Base-by-base conservation (phyloP, 1,140 invertebrate species). In the Lysiphlebus fabarum region DNA sequence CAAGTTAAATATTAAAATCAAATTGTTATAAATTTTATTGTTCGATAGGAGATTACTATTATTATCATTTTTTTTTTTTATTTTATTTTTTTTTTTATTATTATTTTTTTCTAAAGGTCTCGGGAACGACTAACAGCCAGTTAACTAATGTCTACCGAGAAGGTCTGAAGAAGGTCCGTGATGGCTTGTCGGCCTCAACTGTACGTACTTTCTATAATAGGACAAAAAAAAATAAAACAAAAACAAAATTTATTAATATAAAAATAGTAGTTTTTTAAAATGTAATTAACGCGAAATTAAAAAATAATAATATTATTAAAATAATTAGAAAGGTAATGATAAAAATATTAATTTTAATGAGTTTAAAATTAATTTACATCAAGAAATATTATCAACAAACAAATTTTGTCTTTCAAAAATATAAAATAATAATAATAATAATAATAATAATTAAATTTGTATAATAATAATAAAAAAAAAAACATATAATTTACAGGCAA, bases 401-500 rank as follows among this genome's bases (percentile, higher is more conserved):
- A n/a, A n/a, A n/a, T n/a, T n/a, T n/a, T n/a, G n/a, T n/a, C n/a
- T n/a, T n/a, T n/a, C n/a, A n/a, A n/a, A n/a, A n/a, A n/a, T n/a
- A n/a, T n/a, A n/a, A n/a, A n/a, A n/a, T n/a, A n/a, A n/a, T n/a
- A n/a, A n/a, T n/a, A n/a, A n/a, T n/a, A n/a, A n/a, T n/a, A n/a
- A n/a, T n/a, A n/a, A n/a, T n/a, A n/a, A n/a, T n/a, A n/a, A n/a
- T n/a, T n/a, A n/a, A n/a, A n/a, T n/a, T n/a, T n/a, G n/a, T n/a
- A n/a, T n/a, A n/a, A n/a, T n/a, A n/a, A n/a, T n/a, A n/a, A n/a
- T n/a, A n/a, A n/a, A n/a, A n/a, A n/a, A n/a, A n/a, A n/a, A n/a
- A n/a, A n/a, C n/a, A n/a, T 54, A 56, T 38, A 10, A 47, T 10
- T 56, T 81, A 74, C 89, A 97, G 94, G 90, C 92, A 68, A 96